Evolutionary conservation across 2,797 vertebrate genomes (phyloP), one percentile per base, ranked within the genome.

Genomic region (Paedocypris micromegethes): DNA sequence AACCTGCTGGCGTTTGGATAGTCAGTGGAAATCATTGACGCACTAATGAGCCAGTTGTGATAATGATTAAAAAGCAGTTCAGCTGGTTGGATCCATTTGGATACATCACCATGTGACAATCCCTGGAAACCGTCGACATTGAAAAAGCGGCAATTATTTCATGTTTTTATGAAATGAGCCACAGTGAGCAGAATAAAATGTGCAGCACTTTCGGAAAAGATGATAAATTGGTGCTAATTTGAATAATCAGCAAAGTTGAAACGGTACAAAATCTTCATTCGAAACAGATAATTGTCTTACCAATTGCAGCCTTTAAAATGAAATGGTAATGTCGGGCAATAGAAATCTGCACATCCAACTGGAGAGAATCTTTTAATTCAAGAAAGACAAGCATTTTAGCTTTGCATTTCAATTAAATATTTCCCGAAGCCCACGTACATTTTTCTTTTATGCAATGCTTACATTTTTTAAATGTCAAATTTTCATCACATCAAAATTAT

Each of bases 11-110:
- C 47, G 56, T 68, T 56, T 78, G 66, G 64, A 61, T 44, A 70
- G 55, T n/a, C 63, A 52, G 41, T 9, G 51, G 49, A 54, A 58
- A 63, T 64, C 72, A 75, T 49, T 73, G 70, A 67, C 70, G 70
- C 51, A 61, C 70, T 75, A 75, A 75, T 61, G 40, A 73, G 64
- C 52, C 63, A 67, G 66, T 72, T 40, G 5, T 46, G 67, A 61
- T 78, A 57, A 73, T 70, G 63, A 75, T 78, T 72, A 70, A 66
- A 73, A 71, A 68, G 60, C 68, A 56, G 64, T 75, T 70, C 48
- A 59, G 64, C 55, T 53, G 4, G 54, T 7, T 69, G 60, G 56
- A 68, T 68, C 51, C 51, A 64, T 75, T 70, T 73, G 67, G 56
- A 70, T 45, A 70, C 63, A 63, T 60, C 49, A 58, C 57, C 5